phyloP scores from a whole-genome alignment of 2,888 invertebrate species.

The Phasia obesa region DNA sequence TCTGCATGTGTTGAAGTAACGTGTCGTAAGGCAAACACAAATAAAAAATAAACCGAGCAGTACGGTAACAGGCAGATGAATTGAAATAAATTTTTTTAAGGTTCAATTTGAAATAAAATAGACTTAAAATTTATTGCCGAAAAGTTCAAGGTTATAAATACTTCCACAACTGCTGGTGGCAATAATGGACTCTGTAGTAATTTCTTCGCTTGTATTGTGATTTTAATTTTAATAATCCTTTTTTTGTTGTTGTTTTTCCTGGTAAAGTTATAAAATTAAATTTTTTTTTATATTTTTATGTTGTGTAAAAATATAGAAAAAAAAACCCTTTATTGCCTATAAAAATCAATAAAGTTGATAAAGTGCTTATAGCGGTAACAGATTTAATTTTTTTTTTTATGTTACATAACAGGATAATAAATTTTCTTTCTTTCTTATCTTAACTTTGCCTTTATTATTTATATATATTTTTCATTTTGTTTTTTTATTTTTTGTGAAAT shows the following conservation, averaged over 20 bases:
- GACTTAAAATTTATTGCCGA: no score
- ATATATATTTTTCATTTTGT: background rate
- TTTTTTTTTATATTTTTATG: slow-evolving; percentile 23
- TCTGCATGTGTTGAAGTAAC: background rate
- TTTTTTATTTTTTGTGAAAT: background rate
- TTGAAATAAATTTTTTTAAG: background rate
- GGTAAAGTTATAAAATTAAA: slow-evolving; percentile 35
- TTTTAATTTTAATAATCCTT: no score
- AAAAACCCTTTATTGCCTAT: slow-evolving; percentile 39
- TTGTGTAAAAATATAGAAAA: background rate
- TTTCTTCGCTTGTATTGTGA: no score
- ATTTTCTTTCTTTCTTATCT: slow-evolving; percentile 30
- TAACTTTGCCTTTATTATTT: slow-evolving; percentile 39
- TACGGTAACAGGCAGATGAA: background rate
- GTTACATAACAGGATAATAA: slow-evolving; percentile 18
- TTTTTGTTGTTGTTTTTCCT: no score
- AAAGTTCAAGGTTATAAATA: no score
- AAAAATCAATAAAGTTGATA: slow-evolving; percentile 70
- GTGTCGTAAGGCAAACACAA: background rate
- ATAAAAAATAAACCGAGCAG: background rate
- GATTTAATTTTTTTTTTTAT: slow-evolving; percentile 16
- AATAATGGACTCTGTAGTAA: no score
- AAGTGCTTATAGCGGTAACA: slow-evolving; percentile 45
- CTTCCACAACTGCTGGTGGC: no score
- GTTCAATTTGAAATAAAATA: no score